Base-by-base conservation (phyloP, 2,797 vertebrate genomes). In the Lophura swinhoii region DNA sequence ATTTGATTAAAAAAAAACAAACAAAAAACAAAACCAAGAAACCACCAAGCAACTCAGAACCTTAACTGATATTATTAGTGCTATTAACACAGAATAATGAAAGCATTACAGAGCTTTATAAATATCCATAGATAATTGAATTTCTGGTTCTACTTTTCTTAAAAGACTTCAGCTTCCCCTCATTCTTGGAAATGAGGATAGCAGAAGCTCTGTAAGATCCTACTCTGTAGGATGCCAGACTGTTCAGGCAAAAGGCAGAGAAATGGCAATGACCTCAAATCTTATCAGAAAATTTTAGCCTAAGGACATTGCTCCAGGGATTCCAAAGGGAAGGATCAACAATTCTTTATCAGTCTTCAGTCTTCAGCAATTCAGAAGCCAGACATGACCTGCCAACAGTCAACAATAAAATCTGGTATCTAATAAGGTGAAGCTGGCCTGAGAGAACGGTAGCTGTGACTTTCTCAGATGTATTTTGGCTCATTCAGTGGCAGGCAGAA, bases 111-210 rank as follows among this genome's bases (percentile, higher is more conserved):
- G 59, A 62, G 11, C 51, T 91, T 87, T 93, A 15, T 51, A 79
- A 78, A 31, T 74, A 31, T 70, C 72, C 87, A 67, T 53, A 80
- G 8, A 90, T 85, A 67, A 72, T 22, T 92, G 78, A 87, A 70
- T 63, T 93, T 80, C 31, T 87, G 43, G 43, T 73, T 55, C 31
- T 39, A 28, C 44, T 75, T 94, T 64, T 73, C 72, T 93, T 76
- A 39, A 79, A 55, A 81, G 84, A 76, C 28, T 71, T 84, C n/a
- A 8, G 0, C 64, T 75, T 46, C 16, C 10, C 9, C 24, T 20
- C 3, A 8, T 90, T 96, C 87, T 88, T 37, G 14, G 90, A 90
- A 95, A 86, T 49, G 33, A 91, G 31, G 11, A 43, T 55, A 87
- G 33, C 26, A 88, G 88, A 87, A 88, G 43, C 29, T 46, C n/a